A percentile compares a stretch with the other conserved stretches of the same genome.
These are phyloP conservation scores for Neostethus bicornis DNA, from an alignment of 2,797 vertebrate species.

Conservation along the genomic window DNA sequence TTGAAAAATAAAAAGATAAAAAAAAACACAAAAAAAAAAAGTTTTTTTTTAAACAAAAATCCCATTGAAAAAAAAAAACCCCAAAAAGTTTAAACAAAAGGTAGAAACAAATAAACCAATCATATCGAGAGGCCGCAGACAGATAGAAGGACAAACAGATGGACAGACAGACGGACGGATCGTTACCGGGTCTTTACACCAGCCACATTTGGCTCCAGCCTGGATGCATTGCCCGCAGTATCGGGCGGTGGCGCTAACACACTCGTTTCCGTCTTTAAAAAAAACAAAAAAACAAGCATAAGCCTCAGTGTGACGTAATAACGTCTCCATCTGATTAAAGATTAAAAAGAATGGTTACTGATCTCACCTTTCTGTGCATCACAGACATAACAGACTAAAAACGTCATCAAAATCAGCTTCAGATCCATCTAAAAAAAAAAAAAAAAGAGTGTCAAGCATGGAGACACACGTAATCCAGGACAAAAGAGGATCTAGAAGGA, in stretches of 20 bases:
- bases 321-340: neutral
- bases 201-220: conserved; percentile 94
- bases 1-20: too few species aligned
- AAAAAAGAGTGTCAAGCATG: conserved; percentile 27
- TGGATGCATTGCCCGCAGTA: conserved; percentile 97
- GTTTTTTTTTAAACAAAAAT: too few species aligned
- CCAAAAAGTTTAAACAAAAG: too few species aligned
- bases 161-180: too few species aligned
- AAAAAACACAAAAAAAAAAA: too few species aligned
- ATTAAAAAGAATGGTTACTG: conserved; percentile 10
- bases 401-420: conserved; percentile 79
- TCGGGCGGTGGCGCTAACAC: conserved; percentile 93
- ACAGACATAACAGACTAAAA: conserved; percentile 79
- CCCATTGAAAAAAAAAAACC: too few species aligned
- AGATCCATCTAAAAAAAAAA: conserved; percentile 86
- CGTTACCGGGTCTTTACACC: conserved; percentile 93
- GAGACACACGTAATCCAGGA: too few species aligned
- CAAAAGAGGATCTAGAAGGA: conserved; percentile 12
- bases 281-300: conserved; percentile 56
- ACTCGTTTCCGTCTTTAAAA: conserved; percentile 90
- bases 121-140: too few species aligned
- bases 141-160: too few species aligned
- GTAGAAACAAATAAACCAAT: too few species aligned
- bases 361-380: conserved; percentile 88
- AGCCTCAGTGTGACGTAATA: too few species aligned